phyloP scores from a whole-genome alignment of 2,797 vertebrate genomes.

The Phoeniculus purpureus region DNA sequence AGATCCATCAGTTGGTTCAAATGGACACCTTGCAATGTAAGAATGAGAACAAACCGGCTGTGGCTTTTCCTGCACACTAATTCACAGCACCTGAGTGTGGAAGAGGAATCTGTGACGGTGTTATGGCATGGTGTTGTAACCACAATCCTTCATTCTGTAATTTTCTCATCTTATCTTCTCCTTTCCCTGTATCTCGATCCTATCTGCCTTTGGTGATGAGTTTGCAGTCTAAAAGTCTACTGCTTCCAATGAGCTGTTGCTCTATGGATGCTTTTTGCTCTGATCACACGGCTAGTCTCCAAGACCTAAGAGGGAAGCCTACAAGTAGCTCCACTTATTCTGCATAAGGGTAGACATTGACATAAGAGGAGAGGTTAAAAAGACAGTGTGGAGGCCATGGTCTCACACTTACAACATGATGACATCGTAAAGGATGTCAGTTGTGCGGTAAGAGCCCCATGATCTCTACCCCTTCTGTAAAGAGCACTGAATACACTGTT shows the following conservation, averaged over 20 bases:
- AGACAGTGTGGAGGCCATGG: not conserved
- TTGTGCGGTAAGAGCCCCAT: not conserved
- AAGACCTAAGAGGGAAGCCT: not conserved
- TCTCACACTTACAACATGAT: rapidly evolving
- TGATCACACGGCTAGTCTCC: not conserved
- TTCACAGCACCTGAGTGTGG: not conserved
- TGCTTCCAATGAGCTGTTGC: not conserved
- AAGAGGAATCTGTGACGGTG: not conserved
- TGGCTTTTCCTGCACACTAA: constrained; percentile 21
- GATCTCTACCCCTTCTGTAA: not conserved
- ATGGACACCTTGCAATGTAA: constrained; percentile 58
- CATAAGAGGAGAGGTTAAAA: not conserved
- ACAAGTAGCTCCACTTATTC: not conserved
- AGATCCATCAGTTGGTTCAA: constrained; percentile 63
- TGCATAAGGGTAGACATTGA: not conserved
- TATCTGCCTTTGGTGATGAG: not conserved
- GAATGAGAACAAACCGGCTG: constrained; percentile 51
- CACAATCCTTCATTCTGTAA: not conserved
- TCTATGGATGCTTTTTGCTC: not conserved
- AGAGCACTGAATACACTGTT: not conserved
- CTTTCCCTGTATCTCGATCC: not conserved
- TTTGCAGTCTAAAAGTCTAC: constrained; percentile 18
- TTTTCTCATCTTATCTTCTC: not conserved
- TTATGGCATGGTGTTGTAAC: not conserved
- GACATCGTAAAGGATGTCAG: rapidly evolving